Evolutionary conservation across 2,797 vertebrate genomes (phyloP), one percentile per base, ranked within the genome.

Genomic region (Acipenser ruthenus): DNA sequence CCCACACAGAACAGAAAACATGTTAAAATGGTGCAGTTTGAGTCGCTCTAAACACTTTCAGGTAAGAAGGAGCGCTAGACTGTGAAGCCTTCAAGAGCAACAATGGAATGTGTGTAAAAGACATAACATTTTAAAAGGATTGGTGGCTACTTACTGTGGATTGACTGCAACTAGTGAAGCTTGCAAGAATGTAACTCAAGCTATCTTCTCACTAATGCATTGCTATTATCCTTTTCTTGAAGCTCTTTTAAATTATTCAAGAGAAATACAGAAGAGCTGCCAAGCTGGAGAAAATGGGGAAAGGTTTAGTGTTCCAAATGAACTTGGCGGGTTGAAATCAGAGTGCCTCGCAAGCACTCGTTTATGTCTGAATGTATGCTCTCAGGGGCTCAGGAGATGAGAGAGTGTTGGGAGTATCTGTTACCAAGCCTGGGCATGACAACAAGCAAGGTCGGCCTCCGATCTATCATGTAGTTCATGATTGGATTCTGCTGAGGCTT

Each of bases 231-330:
- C 9, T 58, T 62, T 68, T 56, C 56, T 60, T 48, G 60, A 65
- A 51, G 70, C 62, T 60, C 5, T 66, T 18, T 11, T 74, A 64
- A 77, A 68, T 77, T 71, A 71, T 75, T 80, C 63, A 68, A 65
- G 63, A 60, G 50, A 49, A 58, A 65, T 53, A 48, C 13, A 18
- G n/a, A 48, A 10, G 49, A 66, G 56, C 48, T 49, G 11, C 66
- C 13, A 11, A 49, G 48, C 53, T 62, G 7, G 53, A 58, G 15
- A 49, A 23, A 37, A 64, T 68, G 65, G 4, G 55, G 53, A 12
- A 55, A 58, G 65, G 71, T 70, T 71, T 75, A 64, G 67, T 69
- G 58, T 77, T 73, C 51, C 67, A 69, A 48, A 60, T 55, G 68
- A 63, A 3, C 51, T 51, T 61, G 61, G 63, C 13, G 15, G 23